Conservation (phyloP, 2,888 invertebrate genomes). For the Acanthopleura granulata region DNA sequence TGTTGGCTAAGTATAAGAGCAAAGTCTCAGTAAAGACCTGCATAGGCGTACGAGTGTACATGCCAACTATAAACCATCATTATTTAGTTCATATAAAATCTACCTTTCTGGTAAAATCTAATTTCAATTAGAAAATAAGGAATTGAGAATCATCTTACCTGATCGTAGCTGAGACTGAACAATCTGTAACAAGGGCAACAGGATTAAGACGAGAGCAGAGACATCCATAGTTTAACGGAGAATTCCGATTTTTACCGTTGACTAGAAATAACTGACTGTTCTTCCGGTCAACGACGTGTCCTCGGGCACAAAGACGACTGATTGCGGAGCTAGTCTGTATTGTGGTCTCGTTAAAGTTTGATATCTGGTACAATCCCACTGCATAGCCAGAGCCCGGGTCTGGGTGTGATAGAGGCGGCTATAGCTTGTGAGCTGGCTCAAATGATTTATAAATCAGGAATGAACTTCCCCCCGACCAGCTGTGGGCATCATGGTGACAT, state of each 20-base stretch:
- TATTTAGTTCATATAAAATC: too few relatives aligned
- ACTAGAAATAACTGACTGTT: background rate
- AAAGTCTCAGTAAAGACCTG: too few relatives aligned
- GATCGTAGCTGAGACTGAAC: background rate
- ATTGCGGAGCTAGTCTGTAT: too few relatives aligned
- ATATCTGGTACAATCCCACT: background rate
- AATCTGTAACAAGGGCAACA: background rate
- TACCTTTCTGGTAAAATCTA: background rate
- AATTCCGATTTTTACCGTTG: background rate
- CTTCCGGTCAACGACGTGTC: too few relatives aligned
- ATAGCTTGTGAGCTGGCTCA: background rate
- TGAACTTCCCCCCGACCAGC: background rate
- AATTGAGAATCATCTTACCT: background rate
- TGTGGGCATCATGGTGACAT: conserved; percentile 1
- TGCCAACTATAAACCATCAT: too few relatives aligned
- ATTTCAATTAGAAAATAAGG: background rate
- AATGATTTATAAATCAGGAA: background rate
- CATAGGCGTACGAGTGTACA: too few relatives aligned
- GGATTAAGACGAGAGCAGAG: background rate
- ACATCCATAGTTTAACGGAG: background rate
- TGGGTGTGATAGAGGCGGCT: background rate
- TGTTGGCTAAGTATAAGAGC: too few relatives aligned
- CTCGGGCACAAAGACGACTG: too few relatives aligned
- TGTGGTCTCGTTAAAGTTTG: background rate
- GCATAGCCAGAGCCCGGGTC: background rate